These are phyloP conservation scores for Plectropomus leopardus DNA, from an alignment of 2,113 vertebrate species.

Conservation along the genomic window DNA sequence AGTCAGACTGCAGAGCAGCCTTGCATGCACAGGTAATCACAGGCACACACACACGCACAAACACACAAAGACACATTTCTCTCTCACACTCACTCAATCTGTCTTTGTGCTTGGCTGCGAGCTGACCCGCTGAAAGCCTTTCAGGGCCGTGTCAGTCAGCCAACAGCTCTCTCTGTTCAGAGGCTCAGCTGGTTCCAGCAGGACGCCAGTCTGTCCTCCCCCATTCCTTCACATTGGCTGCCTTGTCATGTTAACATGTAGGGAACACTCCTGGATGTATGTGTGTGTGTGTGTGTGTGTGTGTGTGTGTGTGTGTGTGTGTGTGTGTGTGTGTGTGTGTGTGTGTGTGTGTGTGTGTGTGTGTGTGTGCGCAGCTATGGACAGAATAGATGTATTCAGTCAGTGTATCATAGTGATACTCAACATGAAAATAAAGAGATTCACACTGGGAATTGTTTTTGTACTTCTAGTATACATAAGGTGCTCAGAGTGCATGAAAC, in stretches of 20 bases:
- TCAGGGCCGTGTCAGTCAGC: conserved; percentile 34
- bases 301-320: no score
- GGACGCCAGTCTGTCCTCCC: conserved; percentile 27
- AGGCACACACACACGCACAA: neutral
- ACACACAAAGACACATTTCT: conserved; percentile 28
- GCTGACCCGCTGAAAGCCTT: conserved; percentile 54
- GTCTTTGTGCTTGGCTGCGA: conserved; percentile 20
- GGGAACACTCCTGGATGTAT: neutral
- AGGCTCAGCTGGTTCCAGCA: conserved; percentile 17
- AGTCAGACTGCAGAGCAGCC: conserved; percentile 21
- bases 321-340: no score
- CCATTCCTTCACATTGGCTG: conserved; percentile 21
- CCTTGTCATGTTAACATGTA: conserved; percentile 5
- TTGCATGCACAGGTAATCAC: conserved; percentile 14
- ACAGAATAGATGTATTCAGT: no score
- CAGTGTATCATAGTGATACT: no score
- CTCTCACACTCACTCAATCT: conserved; percentile 45
- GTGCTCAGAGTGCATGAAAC: no score
- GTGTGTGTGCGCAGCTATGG: no score
- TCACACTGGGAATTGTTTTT: no score
- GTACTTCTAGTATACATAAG: no score
- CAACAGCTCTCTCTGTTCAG: conserved; percentile 29
- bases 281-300: no score
- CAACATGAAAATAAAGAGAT: no score
- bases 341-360: no score